phyloP scores from a whole-genome alignment of 1,140 invertebrate genomes.

The Meloidogyne floridensis region DNA sequence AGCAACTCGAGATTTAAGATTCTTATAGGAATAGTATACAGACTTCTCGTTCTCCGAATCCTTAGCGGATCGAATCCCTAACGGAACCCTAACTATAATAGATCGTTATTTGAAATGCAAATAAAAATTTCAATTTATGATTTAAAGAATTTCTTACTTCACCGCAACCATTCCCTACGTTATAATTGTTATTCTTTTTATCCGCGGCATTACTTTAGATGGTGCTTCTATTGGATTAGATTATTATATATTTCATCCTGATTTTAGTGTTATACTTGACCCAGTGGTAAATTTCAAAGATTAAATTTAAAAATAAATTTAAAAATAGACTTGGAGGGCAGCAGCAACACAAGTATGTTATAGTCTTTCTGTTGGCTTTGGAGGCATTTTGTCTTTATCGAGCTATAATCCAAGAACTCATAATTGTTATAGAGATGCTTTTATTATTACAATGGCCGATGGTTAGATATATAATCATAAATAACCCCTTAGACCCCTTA shows the following conservation, averaged over 20 bases:
- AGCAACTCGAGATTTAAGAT: no score
- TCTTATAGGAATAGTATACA: no score
- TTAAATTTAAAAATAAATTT: background rate
- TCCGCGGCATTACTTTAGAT: conserved; percentile 49
- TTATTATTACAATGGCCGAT: conserved; percentile 46
- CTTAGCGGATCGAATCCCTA: no score
- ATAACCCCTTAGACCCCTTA: no score
- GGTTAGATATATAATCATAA: no score
- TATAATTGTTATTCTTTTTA: conserved; percentile 51
- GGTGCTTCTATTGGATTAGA: conserved; percentile 45
- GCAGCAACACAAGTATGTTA: conserved; percentile 67
- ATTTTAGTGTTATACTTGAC: conserved; percentile 41
- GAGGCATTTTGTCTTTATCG: conserved; percentile 61
- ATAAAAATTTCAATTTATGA: no score
- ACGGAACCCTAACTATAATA: no score
- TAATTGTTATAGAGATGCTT: conserved; percentile 39
- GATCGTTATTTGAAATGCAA: no score
- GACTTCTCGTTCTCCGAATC: no score
- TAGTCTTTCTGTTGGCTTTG: conserved; percentile 66
- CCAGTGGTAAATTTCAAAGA: conserved; percentile 1
- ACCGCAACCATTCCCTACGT: conserved; percentile 51
- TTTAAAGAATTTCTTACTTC: conserved; percentile 26
- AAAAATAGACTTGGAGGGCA: conserved; percentile 61
- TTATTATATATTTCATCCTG: conserved; percentile 50
- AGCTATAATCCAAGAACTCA: conserved; percentile 41